Conservation (phyloP, 2,113 vertebrate genomes). For the Danionella cerebrum region DNA sequence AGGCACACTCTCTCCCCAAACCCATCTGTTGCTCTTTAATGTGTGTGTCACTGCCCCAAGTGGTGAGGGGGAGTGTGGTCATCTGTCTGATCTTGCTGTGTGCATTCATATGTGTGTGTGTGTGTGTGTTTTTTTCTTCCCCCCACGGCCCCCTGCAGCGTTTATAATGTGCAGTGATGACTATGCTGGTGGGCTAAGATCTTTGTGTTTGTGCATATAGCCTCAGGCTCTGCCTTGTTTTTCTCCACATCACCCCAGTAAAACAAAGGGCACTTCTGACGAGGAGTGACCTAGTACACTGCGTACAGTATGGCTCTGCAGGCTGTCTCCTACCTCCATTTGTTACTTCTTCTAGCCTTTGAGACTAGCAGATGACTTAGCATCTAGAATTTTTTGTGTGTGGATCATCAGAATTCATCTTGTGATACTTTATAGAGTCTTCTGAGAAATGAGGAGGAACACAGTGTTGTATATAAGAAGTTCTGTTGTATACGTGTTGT, state of each 20-base stretch:
- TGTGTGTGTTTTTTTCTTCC: constrained; percentile 21
- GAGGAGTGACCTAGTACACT: constrained; percentile 1
- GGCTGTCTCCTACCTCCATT: background rate
- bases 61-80: constrained; percentile 42
- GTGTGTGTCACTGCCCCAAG: constrained; percentile 41
- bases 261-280: background rate
- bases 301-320: background rate
- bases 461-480: background rate
- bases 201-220: background rate
- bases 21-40: constrained; percentile 40
- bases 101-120: constrained; percentile 22
- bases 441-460: background rate
- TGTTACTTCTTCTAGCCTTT: constrained; percentile 14
- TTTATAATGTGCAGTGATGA: constrained; percentile 23
- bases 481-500: too few species aligned
- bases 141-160: constrained; percentile 14
- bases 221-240: constrained; percentile 11
- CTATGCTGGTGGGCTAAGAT: constrained; percentile 22
- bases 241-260: background rate
- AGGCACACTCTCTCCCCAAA: constrained; percentile 12
- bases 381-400: constrained; percentile 16
- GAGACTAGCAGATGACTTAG: constrained; percentile 15
- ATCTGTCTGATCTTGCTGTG: constrained; percentile 39
- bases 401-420: background rate
- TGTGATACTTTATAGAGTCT: background rate